Conservation (phyloP, 2,797 vertebrate species). For the Parotocinclus haroldoi region DNA sequence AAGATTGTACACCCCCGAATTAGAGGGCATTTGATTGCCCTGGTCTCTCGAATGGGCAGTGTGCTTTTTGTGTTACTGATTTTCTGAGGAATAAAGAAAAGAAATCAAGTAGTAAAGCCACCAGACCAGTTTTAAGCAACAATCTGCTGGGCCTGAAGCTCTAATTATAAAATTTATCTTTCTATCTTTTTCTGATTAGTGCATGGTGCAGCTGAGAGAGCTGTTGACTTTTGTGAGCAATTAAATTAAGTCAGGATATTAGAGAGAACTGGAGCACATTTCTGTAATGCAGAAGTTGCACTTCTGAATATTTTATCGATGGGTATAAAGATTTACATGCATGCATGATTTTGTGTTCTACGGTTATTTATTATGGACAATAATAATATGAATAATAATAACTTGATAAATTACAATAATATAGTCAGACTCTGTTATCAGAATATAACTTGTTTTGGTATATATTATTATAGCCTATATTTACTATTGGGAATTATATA, state of each 20-base stretch:
- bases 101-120: not conserved
- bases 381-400: too few species aligned
- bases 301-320: conserved; percentile 34
- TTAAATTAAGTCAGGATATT: conserved; percentile 42
- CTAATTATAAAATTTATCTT: conserved; percentile 13
- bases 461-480: too few species aligned
- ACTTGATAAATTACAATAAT: too few species aligned
- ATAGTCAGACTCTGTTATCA: too few species aligned
- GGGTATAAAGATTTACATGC: not conserved
- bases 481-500: too few species aligned
- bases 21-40: not conserved
- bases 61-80: not conserved
- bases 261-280: conserved; percentile 39
- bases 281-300: conserved; percentile 45
- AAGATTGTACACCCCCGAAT: not conserved
- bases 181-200: conserved; percentile 36
- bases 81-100: conserved; percentile 8
- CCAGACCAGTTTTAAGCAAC: conserved; percentile 3
- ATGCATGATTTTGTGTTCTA: too few species aligned
- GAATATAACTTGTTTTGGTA: too few species aligned
- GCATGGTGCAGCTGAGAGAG: conserved; percentile 26
- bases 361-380: too few species aligned
- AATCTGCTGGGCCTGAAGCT: conserved; percentile 11
- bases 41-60: not conserved
- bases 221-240: conserved; percentile 38